Evolutionary conservation across 2,888 invertebrate species (phyloP).

Genomic region (Drosophila mulleri): DNA sequence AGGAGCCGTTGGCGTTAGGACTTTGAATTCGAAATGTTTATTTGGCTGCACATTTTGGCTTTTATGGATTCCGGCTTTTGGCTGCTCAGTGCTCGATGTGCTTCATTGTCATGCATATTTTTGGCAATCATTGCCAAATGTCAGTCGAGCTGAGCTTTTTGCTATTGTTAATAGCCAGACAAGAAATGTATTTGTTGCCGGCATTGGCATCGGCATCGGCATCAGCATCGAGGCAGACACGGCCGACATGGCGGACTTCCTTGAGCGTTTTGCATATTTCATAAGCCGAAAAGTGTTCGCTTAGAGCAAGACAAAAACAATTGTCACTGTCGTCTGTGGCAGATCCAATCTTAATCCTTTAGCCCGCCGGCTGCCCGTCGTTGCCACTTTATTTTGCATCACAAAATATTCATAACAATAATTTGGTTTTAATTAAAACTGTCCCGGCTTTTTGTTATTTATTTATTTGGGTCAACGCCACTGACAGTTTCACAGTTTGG

Average conservation of each 20-base stretch:
- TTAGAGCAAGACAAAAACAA: constrained; percentile 54
- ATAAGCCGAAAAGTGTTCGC: constrained; percentile 61
- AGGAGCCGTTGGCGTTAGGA: background rate
- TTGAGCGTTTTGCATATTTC: constrained; percentile 72
- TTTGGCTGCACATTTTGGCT: constrained; percentile 16
- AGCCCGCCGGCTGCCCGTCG: constrained; percentile 22
- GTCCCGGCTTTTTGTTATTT: constrained; percentile 59
- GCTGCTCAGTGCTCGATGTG: constrained; percentile 10
- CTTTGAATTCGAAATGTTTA: constrained; percentile 16
- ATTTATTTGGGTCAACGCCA: constrained; percentile 68
- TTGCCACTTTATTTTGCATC: constrained; percentile 52
- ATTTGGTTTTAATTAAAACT: constrained; percentile 74
- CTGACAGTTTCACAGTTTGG: constrained; percentile 52
- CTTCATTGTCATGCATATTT: constrained; percentile 19
- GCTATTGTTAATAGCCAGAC: constrained; percentile 17
- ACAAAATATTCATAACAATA: constrained; percentile 75
- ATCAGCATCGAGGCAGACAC: background rate
- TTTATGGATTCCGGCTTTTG: constrained; percentile 17
- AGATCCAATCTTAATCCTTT: constrained; percentile 24
- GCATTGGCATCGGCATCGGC: background rate
- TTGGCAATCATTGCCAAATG: constrained; percentile 9
- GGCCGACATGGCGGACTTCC: constrained; percentile 56
- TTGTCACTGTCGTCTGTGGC: constrained; percentile 42
- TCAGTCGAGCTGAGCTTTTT: constrained; percentile 23
- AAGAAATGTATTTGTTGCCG: constrained; percentile 10